Percentiles rank a stretch among this genome's conserved stretches.
phyloP scores from a whole-genome alignment of 1,140 invertebrate genomes.

The Lepidotrigona ventralis region DNA sequence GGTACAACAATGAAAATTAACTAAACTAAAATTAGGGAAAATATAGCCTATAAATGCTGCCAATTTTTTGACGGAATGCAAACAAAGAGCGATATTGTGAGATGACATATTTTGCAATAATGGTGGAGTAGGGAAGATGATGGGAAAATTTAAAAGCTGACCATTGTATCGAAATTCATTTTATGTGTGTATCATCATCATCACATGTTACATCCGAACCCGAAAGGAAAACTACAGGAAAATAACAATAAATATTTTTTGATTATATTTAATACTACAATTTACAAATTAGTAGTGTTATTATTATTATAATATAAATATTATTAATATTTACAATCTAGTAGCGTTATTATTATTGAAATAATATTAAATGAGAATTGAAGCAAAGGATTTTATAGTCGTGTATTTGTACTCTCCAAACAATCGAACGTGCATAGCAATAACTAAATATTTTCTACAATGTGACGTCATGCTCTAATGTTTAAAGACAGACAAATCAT shows the following conservation, averaged over 20 bases:
- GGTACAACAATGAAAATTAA: conserved; percentile 43
- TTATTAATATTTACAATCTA: conserved; percentile 52
- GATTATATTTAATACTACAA: conserved; percentile 77
- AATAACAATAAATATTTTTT: conserved; percentile 74
- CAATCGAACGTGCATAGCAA: conserved; percentile 40
- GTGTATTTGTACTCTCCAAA: conserved; percentile 63
- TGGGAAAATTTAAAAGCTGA: conserved; percentile 5
- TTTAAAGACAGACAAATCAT: conserved; percentile 35
- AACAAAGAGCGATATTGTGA: conserved; percentile 48
- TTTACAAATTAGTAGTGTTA: conserved; percentile 73
- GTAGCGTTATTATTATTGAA: conserved; percentile 62
- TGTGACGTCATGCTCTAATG: conserved; percentile 36
- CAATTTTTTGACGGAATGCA: conserved; percentile 63
- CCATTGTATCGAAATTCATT: conserved; percentile 35
- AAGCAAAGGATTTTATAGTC: conserved; percentile 68
- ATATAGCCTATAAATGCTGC: conserved; percentile 57
- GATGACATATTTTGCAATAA: conserved; percentile 14
- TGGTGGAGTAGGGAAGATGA: conserved; percentile 15
- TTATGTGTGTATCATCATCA: conserved; percentile 50
- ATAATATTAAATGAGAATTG: conserved; percentile 66
- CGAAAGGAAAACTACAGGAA: conserved; percentile 55
- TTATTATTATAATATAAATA: conserved; percentile 66
- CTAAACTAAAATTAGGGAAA: conserved; percentile 28
- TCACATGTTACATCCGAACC: conserved; percentile 45
- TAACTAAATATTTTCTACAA: conserved; percentile 47